Percentiles rank a stretch among this genome's conserved stretches.
Evolutionary conservation across 2,113 vertebrate genomes (phyloP).

Genomic region (Piprites chloris): DNA sequence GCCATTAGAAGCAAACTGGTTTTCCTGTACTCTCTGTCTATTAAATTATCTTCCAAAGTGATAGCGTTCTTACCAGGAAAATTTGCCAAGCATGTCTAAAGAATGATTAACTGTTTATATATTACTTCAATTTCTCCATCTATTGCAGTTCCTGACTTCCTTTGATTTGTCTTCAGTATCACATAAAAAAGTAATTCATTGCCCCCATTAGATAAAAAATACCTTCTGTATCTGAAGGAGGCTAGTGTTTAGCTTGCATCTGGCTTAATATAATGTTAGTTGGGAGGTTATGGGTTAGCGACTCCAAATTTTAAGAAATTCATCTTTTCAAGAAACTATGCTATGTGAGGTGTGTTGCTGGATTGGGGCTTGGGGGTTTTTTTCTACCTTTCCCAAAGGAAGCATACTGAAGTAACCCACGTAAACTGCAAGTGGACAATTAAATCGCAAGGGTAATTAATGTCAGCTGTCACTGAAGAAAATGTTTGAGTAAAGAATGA

Average conservation of each 20-base stretch:
- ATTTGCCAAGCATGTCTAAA: not conserved
- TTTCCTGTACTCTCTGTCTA: constrained; percentile 29
- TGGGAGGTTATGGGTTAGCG: not conserved
- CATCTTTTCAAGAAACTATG: not conserved
- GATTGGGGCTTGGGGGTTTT: not conserved
- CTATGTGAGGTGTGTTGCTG: not conserved
- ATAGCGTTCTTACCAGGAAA: not conserved
- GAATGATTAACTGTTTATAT: not conserved
- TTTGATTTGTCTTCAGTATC: not conserved
- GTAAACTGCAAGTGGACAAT: not conserved
- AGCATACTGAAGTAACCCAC: not conserved
- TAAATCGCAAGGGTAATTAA: not conserved
- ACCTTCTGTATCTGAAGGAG: not conserved
- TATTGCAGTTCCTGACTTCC: not conserved
- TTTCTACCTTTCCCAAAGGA: not conserved
- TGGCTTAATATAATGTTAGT: not conserved
- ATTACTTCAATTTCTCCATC: not conserved
- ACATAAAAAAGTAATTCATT: not conserved
- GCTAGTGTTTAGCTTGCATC: not conserved
- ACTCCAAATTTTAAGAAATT: not conserved
- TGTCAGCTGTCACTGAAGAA: not conserved
- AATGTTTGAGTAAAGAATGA: not conserved
- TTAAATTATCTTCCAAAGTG: constrained; percentile 42
- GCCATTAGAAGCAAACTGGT: not conserved
- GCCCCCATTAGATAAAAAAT: not conserved